Conservation (phyloP, 1,140 invertebrate genomes). For the Olivierus martensii region DNA sequence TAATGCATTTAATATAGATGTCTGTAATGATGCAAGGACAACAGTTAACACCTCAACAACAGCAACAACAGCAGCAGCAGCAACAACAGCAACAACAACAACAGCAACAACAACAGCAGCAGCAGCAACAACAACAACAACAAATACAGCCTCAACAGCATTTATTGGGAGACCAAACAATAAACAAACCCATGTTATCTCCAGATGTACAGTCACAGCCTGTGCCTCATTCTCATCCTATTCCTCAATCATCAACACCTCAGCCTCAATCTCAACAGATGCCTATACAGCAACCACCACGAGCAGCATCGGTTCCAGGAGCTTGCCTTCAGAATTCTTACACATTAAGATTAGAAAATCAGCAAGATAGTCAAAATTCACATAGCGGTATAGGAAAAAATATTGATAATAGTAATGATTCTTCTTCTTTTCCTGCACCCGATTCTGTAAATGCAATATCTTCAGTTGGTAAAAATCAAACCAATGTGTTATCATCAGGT, state of each 20-base stretch:
- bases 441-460: too few species aligned
- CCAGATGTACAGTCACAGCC: constrained; percentile 7
- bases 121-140: constrained; percentile 17
- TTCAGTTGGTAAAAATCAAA: too few species aligned
- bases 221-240: constrained; percentile 8
- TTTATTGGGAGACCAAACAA: too few species aligned
- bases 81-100: constrained; percentile 39
- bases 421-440: too few species aligned
- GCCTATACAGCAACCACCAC: constrained; percentile 13
- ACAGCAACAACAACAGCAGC: constrained; percentile 20
- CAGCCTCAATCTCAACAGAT: constrained; percentile 17
- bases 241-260: constrained; percentile 16
- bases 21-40: background rate
- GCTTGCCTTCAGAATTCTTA: constrained; percentile 9
- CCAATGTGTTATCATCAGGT: too few species aligned
- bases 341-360: background rate
- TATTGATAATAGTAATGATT: too few species aligned
- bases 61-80: constrained; percentile 31
- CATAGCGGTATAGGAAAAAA: too few species aligned
- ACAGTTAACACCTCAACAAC: constrained; percentile 18
- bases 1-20: background rate
- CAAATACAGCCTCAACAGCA: constrained; percentile 7
- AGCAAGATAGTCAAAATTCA: background rate
- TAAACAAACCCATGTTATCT: background rate
- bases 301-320: constrained; percentile 15